These are phyloP conservation scores for Kryphioiulus occultus DNA, from an alignment of 2,888 invertebrate genomes.

Conservation along the genomic window DNA sequence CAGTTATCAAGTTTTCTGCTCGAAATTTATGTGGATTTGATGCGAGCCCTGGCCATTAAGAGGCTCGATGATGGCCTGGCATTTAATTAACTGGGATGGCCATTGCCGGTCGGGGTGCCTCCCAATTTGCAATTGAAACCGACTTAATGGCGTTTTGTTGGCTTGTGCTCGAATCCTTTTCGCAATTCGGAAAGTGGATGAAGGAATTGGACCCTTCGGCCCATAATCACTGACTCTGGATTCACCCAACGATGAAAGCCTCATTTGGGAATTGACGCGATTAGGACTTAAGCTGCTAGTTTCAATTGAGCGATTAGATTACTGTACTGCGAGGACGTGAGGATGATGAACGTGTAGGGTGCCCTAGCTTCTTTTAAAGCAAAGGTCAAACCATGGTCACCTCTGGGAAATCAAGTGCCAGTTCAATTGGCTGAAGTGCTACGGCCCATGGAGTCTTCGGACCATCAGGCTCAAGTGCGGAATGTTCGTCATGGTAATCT, in stretches of 20 bases:
- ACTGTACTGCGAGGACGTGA: not conserved
- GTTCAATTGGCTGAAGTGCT: not conserved
- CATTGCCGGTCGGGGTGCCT: not conserved
- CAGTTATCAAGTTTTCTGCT: conserved; percentile 5
- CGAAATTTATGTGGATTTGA: not conserved
- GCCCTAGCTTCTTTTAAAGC: not conserved
- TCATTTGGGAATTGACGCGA: not conserved
- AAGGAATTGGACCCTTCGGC: not conserved
- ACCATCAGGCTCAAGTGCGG: not conserved
- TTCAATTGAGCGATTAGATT: not conserved
- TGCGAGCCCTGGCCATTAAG: not conserved
- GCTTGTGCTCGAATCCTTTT: not conserved
- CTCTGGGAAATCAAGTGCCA: not conserved
- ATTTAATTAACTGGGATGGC: not conserved
- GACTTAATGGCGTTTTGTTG: conserved; percentile 5
- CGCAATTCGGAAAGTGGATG: not conserved
- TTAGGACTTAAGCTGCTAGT: conserved; percentile 5
- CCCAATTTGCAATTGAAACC: conserved; percentile 5
- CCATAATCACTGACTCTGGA: not conserved
- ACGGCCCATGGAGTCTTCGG: not conserved
- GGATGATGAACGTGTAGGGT: not conserved
- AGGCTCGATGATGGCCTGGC: no score
- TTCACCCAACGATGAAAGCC: not conserved
- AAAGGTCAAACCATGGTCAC: not conserved
- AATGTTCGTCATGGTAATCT: not conserved